A percentile compares a stretch with the other conserved stretches of the same genome.
These are phyloP conservation scores for Microtus montanus DNA, from an alignment of 2,113 vertebrate species.

Conservation along the genomic window DNA sequence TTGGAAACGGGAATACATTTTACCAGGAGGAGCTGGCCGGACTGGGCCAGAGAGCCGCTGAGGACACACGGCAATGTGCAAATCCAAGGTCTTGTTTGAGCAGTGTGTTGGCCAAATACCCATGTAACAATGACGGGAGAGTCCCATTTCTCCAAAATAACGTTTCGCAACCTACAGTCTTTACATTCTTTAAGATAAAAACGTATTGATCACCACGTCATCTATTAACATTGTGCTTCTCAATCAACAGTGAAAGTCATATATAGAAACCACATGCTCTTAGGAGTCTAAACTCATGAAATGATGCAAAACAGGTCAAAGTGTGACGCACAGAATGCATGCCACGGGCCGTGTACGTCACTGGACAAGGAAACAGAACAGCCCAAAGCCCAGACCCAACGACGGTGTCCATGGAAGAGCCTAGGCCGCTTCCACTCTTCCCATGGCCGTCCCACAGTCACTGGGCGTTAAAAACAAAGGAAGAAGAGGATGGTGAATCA, in stretches of 20 bases:
- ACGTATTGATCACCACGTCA: constrained; percentile 78
- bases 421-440: constrained; percentile 92
- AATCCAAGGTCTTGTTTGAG: constrained; percentile 38
- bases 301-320: constrained; percentile 86
- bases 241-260: constrained; percentile 86
- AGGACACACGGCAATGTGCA: constrained; percentile 55
- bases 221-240: constrained; percentile 88
- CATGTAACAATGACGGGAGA: constrained; percentile 57
- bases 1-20: background rate
- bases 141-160: constrained; percentile 88
- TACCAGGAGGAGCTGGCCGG: background rate
- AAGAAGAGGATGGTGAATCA: constrained; percentile 86
- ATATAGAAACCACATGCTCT: constrained; percentile 87
- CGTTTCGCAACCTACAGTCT: constrained; percentile 80
- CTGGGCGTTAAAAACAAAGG: constrained; percentile 85
- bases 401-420: constrained; percentile 95
- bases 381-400: constrained; percentile 84
- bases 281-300: constrained; percentile 86
- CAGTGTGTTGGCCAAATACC: constrained; percentile 52
- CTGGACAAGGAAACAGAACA: constrained; percentile 83
- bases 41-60: background rate
- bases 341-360: constrained; percentile 89
- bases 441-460: constrained; percentile 91
- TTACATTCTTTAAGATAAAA: constrained; percentile 88
- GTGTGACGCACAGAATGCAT: constrained; percentile 88